Conservation (phyloP, 2,797 vertebrate genomes). For the Pseudochirops corinnae region DNA sequence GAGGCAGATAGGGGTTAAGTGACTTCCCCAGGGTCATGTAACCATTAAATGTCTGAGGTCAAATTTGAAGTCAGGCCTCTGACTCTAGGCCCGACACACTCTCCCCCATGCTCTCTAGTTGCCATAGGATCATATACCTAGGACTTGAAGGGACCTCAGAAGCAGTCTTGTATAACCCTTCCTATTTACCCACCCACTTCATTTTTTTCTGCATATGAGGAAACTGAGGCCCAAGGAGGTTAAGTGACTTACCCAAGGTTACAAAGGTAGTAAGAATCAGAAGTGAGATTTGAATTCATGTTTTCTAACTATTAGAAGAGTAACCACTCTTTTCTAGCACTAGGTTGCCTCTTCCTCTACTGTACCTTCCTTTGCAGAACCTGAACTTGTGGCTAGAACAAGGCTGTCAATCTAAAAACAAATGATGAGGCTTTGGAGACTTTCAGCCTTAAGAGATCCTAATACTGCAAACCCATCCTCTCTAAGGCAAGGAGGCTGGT, state of each 20-base stretch:
- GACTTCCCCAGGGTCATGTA: neutral
- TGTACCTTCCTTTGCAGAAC: too few relatives aligned
- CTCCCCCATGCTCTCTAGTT: neutral
- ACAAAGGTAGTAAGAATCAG: neutral
- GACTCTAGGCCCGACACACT: neutral
- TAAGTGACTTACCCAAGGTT: neutral
- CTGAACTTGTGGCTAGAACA: neutral
- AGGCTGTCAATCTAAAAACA: neutral
- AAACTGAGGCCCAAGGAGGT: neutral
- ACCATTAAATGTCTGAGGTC: neutral
- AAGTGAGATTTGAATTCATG: neutral
- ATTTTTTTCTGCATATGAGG: neutral
- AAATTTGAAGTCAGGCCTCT: neutral
- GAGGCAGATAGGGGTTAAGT: neutral
- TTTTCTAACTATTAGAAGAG: neutral
- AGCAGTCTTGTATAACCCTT: neutral
- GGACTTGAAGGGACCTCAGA: neutral
- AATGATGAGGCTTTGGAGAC: neutral
- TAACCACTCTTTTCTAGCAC: neutral
- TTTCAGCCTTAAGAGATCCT: neutral
- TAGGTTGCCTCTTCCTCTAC: neutral
- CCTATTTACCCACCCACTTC: neutral
- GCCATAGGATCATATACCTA: neutral
- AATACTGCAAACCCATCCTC: neutral
- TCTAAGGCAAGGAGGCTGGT: neutral